Percentiles rank a stretch among this genome's conserved stretches.
Conservation (phyloP, 1,140 invertebrate genomes). For the Megathymus violae region DNA sequence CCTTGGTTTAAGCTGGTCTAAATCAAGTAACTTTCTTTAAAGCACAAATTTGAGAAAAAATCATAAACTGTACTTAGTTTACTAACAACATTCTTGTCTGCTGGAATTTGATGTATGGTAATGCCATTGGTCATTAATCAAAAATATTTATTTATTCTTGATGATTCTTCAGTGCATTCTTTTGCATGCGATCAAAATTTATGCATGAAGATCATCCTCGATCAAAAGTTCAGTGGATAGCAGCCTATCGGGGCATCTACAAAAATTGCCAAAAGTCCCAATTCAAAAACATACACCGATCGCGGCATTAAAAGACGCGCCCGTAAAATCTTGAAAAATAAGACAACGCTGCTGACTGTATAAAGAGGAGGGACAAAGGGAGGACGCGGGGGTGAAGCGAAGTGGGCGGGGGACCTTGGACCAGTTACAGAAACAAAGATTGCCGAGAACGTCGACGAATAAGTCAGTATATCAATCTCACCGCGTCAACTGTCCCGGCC, state of each 20-base stretch:
- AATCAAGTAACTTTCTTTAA: slow-evolving; percentile 9
- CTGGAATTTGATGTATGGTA: background rate
- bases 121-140: background rate
- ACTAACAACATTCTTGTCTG: too few species aligned
- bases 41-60: background rate
- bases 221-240: slow-evolving; percentile 25
- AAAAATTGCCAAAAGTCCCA: slow-evolving; percentile 51
- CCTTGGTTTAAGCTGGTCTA: slow-evolving; percentile 28
- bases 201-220: slow-evolving; percentile 1
- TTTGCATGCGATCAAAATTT: too few species aligned
- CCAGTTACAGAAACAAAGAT: slow-evolving; percentile 80
- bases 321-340: slow-evolving; percentile 70
- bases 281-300: slow-evolving; percentile 60
- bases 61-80: background rate
- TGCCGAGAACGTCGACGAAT: slow-evolving; percentile 74
- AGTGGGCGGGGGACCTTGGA: slow-evolving; percentile 46
- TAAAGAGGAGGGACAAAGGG: slow-evolving; percentile 73
- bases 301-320: slow-evolving; percentile 48
- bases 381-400: slow-evolving; percentile 49
- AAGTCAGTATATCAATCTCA: slow-evolving; percentile 81
- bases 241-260: slow-evolving; percentile 33
- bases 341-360: slow-evolving; percentile 67
- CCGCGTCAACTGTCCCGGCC: slow-evolving; percentile 75
- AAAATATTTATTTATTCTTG: too few species aligned
- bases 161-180: too few species aligned